Evolutionary conservation across 30 jellyfish, hydroid and myxozoan species (phyloP), one percentile per base, ranked within the genome.

Genomic region (Cassiopea xamachana): DNA sequence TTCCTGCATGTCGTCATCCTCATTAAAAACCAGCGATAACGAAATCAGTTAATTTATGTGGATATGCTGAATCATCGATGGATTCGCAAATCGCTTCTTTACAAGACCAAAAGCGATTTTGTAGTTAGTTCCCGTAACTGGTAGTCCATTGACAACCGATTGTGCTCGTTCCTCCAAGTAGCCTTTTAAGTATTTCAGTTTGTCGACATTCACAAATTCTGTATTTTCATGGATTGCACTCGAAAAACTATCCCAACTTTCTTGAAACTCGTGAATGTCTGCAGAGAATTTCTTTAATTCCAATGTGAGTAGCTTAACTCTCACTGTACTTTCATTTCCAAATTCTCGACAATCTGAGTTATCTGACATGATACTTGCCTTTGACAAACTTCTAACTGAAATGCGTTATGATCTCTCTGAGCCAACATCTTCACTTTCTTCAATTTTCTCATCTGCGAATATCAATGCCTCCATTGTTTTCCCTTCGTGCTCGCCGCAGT

Each of bases 61-160:
- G 75, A 76, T 89, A 18, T 48, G 85, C 73, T 67, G 44, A 5
- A 83, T 67, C 15, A 83, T 18, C 15, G 46, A 4, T 16, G 70
- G 92, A 8, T 68, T 67, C 3, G 86, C 92, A 83, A 39, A 83
- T 27, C 91, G 61, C 51, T 68, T 68, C 86, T 82, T 68, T 2
- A 59, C 5, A 60, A 6, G 59, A 14, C 19, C 86, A 10, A 82
- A 15, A 13, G 88, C 91, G 7, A 18, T 68, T 48, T 19, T 14
- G 45, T 82, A 82, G 43, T 59, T 47, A 59, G 89, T 6, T 18
- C 15, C 91, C 69, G 89, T 79, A 15, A 79, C 8, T 6, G 9
- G 80, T 59, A 79, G 62, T 27, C 88, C 88, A 44, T 27, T 19
- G 50, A 82, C 7, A 48, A 60, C 85, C 10, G 62, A 19, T 58